These are phyloP conservation scores for Pyrocephalus nanus DNA, from an alignment of 2,797 vertebrate species.

Conservation along the genomic window DNA sequence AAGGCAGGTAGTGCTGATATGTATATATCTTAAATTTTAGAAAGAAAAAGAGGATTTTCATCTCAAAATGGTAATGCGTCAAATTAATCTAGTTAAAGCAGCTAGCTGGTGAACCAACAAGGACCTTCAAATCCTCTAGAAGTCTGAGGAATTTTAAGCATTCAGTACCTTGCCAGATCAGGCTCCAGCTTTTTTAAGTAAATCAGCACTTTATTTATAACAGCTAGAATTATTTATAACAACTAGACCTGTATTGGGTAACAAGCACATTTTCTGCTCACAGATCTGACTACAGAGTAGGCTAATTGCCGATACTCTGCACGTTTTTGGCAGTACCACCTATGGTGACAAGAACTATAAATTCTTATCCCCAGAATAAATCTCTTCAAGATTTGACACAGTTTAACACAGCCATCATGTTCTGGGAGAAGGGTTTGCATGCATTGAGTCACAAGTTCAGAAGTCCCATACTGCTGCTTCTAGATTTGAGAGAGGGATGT, in stretches of 20 bases:
- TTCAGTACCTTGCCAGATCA: background rate
- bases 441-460: slow-evolving; percentile 1
- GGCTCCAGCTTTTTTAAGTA: background rate
- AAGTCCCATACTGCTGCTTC: background rate
- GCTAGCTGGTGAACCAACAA: background rate
- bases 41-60: background rate
- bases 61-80: background rate
- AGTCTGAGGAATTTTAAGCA: background rate
- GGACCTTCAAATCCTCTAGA: background rate
- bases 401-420: background rate
- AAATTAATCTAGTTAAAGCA: background rate
- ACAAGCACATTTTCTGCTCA: slow-evolving; percentile 19
- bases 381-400: slow-evolving; percentile 26
- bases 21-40: background rate
- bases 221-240: slow-evolving; percentile 46
- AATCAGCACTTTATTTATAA: slow-evolving; percentile 25
- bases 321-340: slow-evolving; percentile 40
- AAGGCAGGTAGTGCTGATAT: background rate
- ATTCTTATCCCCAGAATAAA: slow-evolving; percentile 47
- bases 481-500: background rate
- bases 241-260: slow-evolving; percentile 18
- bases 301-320: slow-evolving; percentile 16
- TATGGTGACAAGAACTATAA: slow-evolving; percentile 33
- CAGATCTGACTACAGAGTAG: slow-evolving; percentile 1
- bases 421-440: background rate